A percentile compares a stretch with the other conserved stretches of the same genome.
phyloP scores from a whole-genome alignment of 2,797 vertebrate genomes.

The Perodicticus potto region DNA sequence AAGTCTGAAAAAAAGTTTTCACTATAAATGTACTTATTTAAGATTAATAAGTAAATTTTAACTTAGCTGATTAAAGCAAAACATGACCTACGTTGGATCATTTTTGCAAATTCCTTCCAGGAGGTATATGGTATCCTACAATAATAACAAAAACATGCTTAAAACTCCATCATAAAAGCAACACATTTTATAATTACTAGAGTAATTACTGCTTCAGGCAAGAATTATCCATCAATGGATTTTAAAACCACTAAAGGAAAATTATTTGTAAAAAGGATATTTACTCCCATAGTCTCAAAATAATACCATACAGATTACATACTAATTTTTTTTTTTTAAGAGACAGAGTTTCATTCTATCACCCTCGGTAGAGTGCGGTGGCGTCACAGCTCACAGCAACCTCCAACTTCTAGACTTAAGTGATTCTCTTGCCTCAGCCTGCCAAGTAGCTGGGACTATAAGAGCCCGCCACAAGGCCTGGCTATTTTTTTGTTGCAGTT shows the following conservation, averaged over 20 bases:
- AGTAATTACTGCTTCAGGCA: neutral
- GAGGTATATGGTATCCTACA: conserved; percentile 95
- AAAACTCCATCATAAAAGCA: neutral
- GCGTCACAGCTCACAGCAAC: no score
- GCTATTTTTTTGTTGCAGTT: no score
- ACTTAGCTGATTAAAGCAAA: conserved; percentile 60
- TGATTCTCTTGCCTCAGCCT: no score
- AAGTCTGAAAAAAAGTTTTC: conserved; percentile 40
- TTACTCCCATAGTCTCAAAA: neutral
- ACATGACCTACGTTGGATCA: conserved; percentile 89
- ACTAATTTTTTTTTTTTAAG: neutral
- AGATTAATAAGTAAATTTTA: neutral
- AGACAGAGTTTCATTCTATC: no score
- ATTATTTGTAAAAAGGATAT: neutral
- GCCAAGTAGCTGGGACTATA: no score
- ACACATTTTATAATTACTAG: neutral
- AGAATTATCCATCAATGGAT: neutral
- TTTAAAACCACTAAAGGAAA: neutral
- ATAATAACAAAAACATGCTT: conserved; percentile 35
- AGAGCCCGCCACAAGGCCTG: no score
- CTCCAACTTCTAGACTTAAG: no score
- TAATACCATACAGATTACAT: neutral
- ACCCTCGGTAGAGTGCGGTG: no score
- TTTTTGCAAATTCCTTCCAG: conserved; percentile 93
- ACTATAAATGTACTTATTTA: neutral